A percentile compares a stretch with the other conserved stretches of the same genome.
These are phyloP conservation scores for Spisula solida DNA, from an alignment of 2,888 invertebrate genomes.

Conservation along the genomic window DNA sequence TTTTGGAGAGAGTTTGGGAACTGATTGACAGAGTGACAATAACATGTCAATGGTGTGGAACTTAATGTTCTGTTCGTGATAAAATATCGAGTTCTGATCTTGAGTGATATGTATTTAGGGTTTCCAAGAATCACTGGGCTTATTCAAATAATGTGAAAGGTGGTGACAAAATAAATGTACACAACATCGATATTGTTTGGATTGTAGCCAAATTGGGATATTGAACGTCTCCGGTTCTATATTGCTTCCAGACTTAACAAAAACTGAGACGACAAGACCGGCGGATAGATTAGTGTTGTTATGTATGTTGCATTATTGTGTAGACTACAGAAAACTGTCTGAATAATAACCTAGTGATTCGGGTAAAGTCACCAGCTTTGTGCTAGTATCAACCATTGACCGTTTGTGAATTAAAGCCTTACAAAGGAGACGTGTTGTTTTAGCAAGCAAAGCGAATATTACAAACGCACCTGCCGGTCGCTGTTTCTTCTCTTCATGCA, in stretches of 20 bases:
- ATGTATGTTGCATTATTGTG: background rate
- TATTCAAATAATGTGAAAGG: background rate
- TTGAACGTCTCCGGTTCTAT: background rate
- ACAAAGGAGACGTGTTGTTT: too few species aligned
- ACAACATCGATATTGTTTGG: background rate
- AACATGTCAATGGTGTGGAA: background rate
- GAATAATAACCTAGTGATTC: background rate
- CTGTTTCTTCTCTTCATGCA: too few species aligned
- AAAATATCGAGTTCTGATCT: background rate
- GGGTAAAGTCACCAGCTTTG: too few species aligned
- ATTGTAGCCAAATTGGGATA: slow-evolving; percentile 6
- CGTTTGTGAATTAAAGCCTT: too few species aligned
- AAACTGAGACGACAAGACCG: background rate
- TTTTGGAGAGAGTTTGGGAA: background rate
- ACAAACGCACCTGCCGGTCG: too few species aligned
- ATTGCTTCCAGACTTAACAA: background rate
- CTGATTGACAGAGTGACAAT: background rate
- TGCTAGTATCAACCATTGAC: too few species aligned
- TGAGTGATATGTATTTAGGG: background rate
- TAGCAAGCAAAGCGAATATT: too few species aligned
- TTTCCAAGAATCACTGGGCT: background rate
- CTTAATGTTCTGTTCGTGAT: background rate
- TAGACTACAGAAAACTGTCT: background rate
- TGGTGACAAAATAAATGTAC: background rate
- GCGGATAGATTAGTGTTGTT: background rate